phyloP scores from a whole-genome alignment of 2,113 vertebrate species.

The Amphiprion ocellaris region DNA sequence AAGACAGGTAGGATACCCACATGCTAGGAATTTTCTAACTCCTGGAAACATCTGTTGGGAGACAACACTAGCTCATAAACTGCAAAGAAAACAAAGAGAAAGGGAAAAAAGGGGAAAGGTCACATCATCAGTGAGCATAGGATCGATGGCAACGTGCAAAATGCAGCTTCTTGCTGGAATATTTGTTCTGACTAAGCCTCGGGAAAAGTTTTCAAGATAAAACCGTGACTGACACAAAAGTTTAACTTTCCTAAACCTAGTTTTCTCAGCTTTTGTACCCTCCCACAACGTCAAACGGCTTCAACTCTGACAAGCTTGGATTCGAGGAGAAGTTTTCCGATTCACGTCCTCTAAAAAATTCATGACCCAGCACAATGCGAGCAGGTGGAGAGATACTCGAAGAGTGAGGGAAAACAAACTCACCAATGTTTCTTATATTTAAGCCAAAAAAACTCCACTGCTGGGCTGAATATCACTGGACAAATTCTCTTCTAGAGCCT shows the following conservation, averaged over 20 bases:
- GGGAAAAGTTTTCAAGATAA: constrained; percentile 15
- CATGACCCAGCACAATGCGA: background rate
- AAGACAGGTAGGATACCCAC: background rate
- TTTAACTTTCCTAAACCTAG: constrained; percentile 7
- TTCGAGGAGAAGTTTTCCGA: background rate
- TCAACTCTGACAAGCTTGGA: constrained; percentile 10
- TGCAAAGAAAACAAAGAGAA: background rate
- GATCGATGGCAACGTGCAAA: background rate
- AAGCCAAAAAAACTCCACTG: background rate
- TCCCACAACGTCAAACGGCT: background rate
- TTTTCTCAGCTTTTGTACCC: background rate
- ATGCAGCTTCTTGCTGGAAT: background rate
- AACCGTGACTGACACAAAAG: background rate
- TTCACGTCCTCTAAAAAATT: constrained; percentile 18
- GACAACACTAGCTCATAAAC: background rate
- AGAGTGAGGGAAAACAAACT: constrained; percentile 4
- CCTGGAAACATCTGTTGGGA: background rate
- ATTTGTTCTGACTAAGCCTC: constrained; percentile 21
- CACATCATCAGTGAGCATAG: background rate
- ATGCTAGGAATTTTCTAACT: background rate
- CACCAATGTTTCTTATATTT: background rate
- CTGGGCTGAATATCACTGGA: background rate
- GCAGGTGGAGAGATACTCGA: background rate
- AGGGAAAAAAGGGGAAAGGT: background rate
- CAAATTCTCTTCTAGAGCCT: background rate